Conservation (phyloP, 2,888 invertebrate genomes). For the Sphaerophoria rueppellii region DNA sequence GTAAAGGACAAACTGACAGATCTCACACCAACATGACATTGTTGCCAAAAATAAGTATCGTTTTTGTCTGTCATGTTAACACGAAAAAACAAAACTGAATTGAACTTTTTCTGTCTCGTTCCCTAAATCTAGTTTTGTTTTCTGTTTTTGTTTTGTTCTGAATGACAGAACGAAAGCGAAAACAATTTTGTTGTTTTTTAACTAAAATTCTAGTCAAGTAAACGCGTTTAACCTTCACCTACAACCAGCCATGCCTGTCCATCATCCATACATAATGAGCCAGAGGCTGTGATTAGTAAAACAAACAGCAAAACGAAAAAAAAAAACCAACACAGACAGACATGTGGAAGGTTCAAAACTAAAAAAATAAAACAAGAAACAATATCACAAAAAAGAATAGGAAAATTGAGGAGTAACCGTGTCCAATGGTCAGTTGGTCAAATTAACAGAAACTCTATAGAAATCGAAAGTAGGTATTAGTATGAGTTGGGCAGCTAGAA, state of each 20-base stretch:
- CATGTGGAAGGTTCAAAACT: neutral
- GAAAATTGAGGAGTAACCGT: conserved; percentile 9
- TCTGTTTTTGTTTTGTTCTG: neutral
- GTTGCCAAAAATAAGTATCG: conserved; percentile 6
- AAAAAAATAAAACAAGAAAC: conserved; percentile 25
- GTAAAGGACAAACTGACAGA: conserved; percentile 43
- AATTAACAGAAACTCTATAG: conserved; percentile 9
- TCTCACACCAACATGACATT: conserved; percentile 19
- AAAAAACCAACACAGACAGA: conserved; percentile 23
- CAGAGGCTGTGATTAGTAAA: conserved; percentile 72
- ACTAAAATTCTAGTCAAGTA: conserved; percentile 69
- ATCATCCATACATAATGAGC: conserved; percentile 73
- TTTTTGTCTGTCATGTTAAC: conserved; percentile 24
- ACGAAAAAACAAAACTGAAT: neutral
- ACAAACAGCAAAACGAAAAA: conserved; percentile 63
- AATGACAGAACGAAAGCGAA: conserved; percentile 24
- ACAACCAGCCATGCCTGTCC: conserved; percentile 74
- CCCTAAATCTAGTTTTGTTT: neutral
- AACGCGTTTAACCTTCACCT: conserved; percentile 72
- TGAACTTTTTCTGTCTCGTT: neutral
- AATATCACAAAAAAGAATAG: conserved; percentile 53
- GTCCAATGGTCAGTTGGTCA: conserved; percentile 39
- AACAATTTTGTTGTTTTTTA: conserved; percentile 1
- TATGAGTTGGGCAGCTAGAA: neutral
- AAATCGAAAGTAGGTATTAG: conserved; percentile 58